Base-by-base conservation (phyloP, 2,113 vertebrate genomes). In the Gulo gulo region DNA sequence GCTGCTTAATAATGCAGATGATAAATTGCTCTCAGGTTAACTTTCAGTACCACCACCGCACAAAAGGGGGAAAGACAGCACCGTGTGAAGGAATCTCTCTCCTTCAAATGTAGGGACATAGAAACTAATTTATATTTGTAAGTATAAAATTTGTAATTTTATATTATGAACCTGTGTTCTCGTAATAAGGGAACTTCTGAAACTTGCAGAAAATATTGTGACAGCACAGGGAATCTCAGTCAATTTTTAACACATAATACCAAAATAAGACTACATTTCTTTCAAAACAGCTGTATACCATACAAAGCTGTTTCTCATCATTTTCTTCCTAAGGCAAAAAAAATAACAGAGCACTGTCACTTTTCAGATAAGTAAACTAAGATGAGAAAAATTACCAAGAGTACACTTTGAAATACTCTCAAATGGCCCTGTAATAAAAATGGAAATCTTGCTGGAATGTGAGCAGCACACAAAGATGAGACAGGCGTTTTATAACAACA, bases 311-410 rank as follows among this genome's bases (percentile, higher is more conserved):
- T 79, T 84, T 87, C 59, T 92, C 50, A 74, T 84, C 7, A 95
- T 52, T 95, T 92, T 84, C 69, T 87, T 92, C 76, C 88, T 80
- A 34, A 84, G 63, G 31, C 26, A 92, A 55, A 55, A 55, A 52
- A 95, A 90, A 74, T n/a, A 12, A 86, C 4, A 74, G 82, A 76
- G 76, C n/a, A 67, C 6, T 90, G 26, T 67, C 24, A 90, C 23
- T 81, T 97, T 85, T 85, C 85, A 94, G 74, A 87, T 42, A 95
- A 92, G 74, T 86, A 79, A 24, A 84, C 69, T 69, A 78, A 94
- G 81, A 65, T 57, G 31, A 34, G 21, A 73, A 6, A 73, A 4
- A 76, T 12, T 84, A 61, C 87, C 76, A 80, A 76, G 83, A 76
- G 24, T 55, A 31, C 2, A 93, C 55, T 90, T 92, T 16, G 59